phyloP scores from a whole-genome alignment of 1,140 invertebrate genomes.

The Diachasmimorpha longicaudata region DNA sequence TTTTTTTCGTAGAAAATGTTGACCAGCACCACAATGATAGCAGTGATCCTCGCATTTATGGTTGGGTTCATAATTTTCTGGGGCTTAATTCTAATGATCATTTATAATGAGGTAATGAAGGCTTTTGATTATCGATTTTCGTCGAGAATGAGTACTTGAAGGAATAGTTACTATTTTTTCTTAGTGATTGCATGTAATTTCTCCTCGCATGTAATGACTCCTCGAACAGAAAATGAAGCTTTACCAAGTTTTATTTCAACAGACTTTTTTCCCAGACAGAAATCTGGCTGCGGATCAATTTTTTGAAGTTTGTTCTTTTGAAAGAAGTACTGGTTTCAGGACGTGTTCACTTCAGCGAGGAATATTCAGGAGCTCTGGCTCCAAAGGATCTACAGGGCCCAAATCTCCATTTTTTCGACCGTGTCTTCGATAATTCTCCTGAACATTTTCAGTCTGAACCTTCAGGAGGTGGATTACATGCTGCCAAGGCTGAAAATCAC shows the following conservation, averaged over 20 bases:
- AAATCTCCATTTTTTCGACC: slow-evolving; percentile 31
- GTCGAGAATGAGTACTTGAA: background rate
- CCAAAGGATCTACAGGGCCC: slow-evolving; percentile 26
- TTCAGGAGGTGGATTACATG: slow-evolving; percentile 38
- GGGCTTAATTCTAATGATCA: slow-evolving; percentile 26
- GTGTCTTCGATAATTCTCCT: slow-evolving; percentile 30
- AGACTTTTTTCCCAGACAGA: too few relatives aligned
- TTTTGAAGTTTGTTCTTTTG: too few relatives aligned
- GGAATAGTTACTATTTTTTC: background rate
- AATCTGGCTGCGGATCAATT: too few relatives aligned
- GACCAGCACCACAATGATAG: slow-evolving; percentile 21
- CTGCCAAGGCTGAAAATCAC: slow-evolving; percentile 36
- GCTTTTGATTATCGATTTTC: background rate
- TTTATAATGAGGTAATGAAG: slow-evolving; percentile 32
- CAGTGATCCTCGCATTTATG: slow-evolving; percentile 28
- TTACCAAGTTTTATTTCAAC: too few relatives aligned
- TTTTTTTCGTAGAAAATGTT: slow-evolving; percentile 27
- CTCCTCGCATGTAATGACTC: too few relatives aligned
- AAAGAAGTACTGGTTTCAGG: slow-evolving; percentile 18
- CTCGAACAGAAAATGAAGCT: too few relatives aligned
- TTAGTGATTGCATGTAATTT: too few relatives aligned
- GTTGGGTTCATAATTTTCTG: slow-evolving; percentile 31
- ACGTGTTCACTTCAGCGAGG: slow-evolving; percentile 26
- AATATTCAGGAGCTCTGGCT: slow-evolving; percentile 35
- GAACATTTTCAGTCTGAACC: slow-evolving; percentile 36